phyloP scores from a whole-genome alignment of 92 coral and sea anemone genomes.

The Zoanthus sociatus region DNA sequence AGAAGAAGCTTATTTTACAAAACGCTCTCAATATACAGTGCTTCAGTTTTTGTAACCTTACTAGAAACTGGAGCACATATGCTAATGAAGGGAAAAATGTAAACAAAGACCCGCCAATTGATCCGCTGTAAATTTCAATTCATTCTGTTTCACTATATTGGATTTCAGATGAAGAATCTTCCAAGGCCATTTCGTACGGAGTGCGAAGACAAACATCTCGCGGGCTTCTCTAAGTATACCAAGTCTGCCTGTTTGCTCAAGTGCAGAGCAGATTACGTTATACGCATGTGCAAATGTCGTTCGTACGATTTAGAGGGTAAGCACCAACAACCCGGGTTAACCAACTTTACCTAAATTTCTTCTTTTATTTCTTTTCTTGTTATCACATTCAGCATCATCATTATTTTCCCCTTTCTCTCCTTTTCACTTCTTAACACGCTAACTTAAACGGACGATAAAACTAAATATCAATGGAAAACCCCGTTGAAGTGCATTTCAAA shows the following conservation, averaged over 20 bases:
- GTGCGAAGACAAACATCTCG: conserved; percentile 84
- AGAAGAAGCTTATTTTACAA: too few relatives aligned
- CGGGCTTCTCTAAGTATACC: conserved; percentile 93
- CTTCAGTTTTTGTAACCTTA: too few relatives aligned
- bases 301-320: conserved; percentile 96
- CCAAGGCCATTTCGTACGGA: conserved; percentile 94
- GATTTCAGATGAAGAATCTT: conserved; percentile 85
- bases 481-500: too few relatives aligned
- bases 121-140: background rate
- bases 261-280: conserved; percentile 95
- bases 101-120: too few relatives aligned
- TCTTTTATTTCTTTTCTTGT: background rate
- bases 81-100: too few relatives aligned
- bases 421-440: background rate
- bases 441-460: too few relatives aligned
- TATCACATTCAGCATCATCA: background rate
- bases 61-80: too few relatives aligned
- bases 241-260: conserved; percentile 94
- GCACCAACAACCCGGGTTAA: background rate
- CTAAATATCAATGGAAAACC: too few relatives aligned
- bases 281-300: conserved; percentile 89
- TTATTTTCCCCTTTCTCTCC: background rate
- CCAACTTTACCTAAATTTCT: background rate
- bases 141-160: background rate
- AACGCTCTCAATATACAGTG: too few relatives aligned